Evolutionary conservation across 2,797 vertebrate species (phyloP).

Genomic region (Coccyzus lansbergi): DNA sequence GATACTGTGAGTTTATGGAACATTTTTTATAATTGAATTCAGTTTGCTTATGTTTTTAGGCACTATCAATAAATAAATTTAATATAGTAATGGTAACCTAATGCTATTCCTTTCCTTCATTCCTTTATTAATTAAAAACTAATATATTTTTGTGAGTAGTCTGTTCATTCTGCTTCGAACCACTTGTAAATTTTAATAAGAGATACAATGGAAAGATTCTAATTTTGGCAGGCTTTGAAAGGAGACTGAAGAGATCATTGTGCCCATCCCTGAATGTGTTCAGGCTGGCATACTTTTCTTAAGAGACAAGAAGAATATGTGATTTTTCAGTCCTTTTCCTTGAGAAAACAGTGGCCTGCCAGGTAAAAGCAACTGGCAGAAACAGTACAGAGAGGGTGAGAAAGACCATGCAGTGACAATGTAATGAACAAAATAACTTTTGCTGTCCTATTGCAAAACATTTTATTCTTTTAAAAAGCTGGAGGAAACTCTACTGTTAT

Average conservation of each 20-base stretch:
- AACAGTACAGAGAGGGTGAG: accelerated
- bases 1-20: background rate
- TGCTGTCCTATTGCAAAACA: background rate
- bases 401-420: background rate
- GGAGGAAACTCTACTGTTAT: background rate
- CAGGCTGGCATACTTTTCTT: background rate
- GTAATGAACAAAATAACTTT: background rate
- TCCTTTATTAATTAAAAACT: background rate
- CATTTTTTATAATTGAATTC: background rate
- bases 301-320: accelerated
- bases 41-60: background rate
- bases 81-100: background rate
- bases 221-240: background rate
- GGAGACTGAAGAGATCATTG: background rate
- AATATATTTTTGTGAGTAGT: background rate
- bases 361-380: background rate
- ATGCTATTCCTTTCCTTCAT: background rate
- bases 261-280: accelerated
- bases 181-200: background rate
- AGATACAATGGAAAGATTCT: background rate
- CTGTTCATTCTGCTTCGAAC: background rate
- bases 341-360: background rate
- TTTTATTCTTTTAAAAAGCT: background rate
- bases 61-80: background rate
- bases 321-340: background rate